Evolutionary conservation across 1,140 invertebrate genomes (phyloP).

Genomic region (Cotesia chilonis): DNA sequence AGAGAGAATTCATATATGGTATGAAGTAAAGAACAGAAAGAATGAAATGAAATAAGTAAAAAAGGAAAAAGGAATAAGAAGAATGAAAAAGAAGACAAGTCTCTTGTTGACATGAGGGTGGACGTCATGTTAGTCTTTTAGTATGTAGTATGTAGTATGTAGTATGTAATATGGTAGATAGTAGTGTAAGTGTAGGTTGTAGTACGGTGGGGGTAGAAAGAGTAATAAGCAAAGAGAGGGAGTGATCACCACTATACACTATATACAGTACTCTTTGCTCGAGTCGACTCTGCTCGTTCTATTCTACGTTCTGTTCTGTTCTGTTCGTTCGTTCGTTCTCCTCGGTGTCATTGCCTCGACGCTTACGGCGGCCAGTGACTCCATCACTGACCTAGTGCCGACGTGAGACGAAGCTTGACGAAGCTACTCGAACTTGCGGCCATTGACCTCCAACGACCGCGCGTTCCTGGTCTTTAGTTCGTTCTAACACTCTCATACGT

Average conservation of each 20-base stretch:
- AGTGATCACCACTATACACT: slow-evolving; percentile 34
- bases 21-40: slow-evolving; percentile 8
- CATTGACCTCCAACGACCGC: slow-evolving; percentile 54
- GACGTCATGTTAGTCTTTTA: not conserved
- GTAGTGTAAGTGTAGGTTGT: too few relatives aligned
- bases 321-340: too few relatives aligned
- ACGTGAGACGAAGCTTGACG: slow-evolving; percentile 52
- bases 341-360: slow-evolving; percentile 67
- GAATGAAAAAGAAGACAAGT: slow-evolving; percentile 10
- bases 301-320: too few relatives aligned
- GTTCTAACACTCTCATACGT: slow-evolving; percentile 19
- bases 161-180: too few relatives aligned
- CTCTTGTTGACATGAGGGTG: not conserved
- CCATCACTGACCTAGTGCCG: slow-evolving; percentile 68
- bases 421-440: slow-evolving; percentile 49
- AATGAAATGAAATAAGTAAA: slow-evolving; percentile 1
- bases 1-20: not conserved
- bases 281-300: slow-evolving; percentile 43
- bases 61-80: not conserved
- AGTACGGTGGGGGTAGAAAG: not conserved
- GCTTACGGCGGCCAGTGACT: slow-evolving; percentile 66
- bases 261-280: not conserved
- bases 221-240: slow-evolving; percentile 3
- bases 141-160: too few relatives aligned
- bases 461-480: slow-evolving; percentile 46